phyloP scores from a whole-genome alignment of 2,888 invertebrate species.

The Agrotis puta region DNA sequence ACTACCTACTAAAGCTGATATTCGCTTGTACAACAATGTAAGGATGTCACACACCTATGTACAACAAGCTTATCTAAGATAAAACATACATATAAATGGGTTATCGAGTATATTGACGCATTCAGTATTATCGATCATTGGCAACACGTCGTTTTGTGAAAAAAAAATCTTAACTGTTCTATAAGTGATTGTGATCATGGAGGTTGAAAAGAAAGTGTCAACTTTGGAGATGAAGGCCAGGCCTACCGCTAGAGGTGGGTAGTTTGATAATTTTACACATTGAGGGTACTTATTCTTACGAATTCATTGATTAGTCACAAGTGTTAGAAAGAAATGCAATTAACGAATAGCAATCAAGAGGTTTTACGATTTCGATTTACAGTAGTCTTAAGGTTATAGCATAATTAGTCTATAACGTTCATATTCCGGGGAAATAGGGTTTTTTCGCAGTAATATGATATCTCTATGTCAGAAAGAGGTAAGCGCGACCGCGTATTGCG shows the following conservation, averaged over 20 bases:
- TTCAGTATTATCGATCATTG: slow-evolving; percentile 75
- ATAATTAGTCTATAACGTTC: not conserved
- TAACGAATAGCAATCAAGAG: not conserved
- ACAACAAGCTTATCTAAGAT: slow-evolving; percentile 79
- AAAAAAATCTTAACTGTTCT: slow-evolving; percentile 6
- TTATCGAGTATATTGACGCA: slow-evolving; percentile 86
- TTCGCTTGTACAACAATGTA: slow-evolving; percentile 5
- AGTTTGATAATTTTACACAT: not conserved
- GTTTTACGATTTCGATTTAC: not conserved
- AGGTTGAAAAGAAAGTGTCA: slow-evolving; percentile 63
- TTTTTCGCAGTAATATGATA: no score
- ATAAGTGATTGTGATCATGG: slow-evolving; percentile 67
- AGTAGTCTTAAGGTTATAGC: not conserved
- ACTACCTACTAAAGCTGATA: not conserved
- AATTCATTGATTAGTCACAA: not conserved
- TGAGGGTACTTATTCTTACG: not conserved
- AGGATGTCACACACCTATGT: slow-evolving; percentile 36
- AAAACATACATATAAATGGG: slow-evolving; percentile 71
- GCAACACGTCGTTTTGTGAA: slow-evolving; percentile 35
- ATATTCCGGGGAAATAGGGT: not conserved
- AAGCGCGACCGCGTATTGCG: no score
- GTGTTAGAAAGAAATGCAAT: not conserved
- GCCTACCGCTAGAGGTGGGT: slow-evolving; percentile 65
- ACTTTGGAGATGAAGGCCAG: slow-evolving; percentile 77
- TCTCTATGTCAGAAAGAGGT: no score